Evolutionary conservation across 92 coral and sea anemone species (phyloP), one percentile per base, ranked within the genome.

Genomic region (Phymanthus crucifer): DNA sequence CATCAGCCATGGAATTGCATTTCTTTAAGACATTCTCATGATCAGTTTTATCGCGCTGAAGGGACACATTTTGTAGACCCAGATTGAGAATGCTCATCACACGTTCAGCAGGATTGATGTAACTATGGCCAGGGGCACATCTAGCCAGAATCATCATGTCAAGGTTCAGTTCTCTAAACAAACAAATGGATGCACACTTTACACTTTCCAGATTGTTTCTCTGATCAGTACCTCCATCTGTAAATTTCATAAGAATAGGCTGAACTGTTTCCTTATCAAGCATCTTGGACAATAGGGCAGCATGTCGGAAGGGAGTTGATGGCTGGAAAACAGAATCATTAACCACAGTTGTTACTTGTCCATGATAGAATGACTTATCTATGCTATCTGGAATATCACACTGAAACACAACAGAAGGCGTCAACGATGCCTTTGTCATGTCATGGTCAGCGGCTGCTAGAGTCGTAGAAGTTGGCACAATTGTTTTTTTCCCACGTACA

Each of bases 41-140:
- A 47, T 71, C 77, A 69, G 84, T 77, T 71, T 73, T 67, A 65
- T 21, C 40, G 70, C 85, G 81, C 79, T 73, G 45, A 16, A 80
- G 77, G 33, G 77, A 71, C 74, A 69, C 76, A 31, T 78, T 78
- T 74, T 69, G 89, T 76, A 86, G 65, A 37, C 81, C 89, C 50
- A 80, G 73, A 73, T 86, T 86, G 68, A 86, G 80, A 46, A 73
- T 86, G 37, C 85, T 73, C 89, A 86, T 80, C 21, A 86, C 77
- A 50, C 89, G 73, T 46, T 86, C 89, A 31, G 89, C 89, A 33
- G 86, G 85, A 75, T 80, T 86, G 40, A 74, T 80, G 85, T 79
- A 74, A 32, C 80, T 72, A 43, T 80, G 89, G 57, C 75, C 81
- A 47, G 85, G 82, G 29, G 89, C 70, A 65, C 80, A 72, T 69